Conservation (phyloP, 2,113 vertebrate genomes). For the Gallinago media region DNA sequence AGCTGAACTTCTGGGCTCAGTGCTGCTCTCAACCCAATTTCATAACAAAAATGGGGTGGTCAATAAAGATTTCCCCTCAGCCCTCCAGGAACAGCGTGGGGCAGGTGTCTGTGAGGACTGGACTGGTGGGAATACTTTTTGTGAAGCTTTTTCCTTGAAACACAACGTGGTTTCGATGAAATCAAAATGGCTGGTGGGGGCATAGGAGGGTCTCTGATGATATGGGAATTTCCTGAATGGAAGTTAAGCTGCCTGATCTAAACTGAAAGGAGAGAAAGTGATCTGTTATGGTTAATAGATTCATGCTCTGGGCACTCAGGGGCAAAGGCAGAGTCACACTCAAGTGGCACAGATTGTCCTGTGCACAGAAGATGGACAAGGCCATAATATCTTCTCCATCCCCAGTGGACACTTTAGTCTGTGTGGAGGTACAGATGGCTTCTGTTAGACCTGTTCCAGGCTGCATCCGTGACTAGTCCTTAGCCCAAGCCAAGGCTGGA, state of each 20-base stretch:
- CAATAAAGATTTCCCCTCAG: not conserved
- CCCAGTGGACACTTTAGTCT: not conserved
- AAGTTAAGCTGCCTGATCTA: not conserved
- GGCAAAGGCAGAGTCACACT: not conserved
- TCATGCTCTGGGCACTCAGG: not conserved
- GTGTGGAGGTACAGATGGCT: not conserved
- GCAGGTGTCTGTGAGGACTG: not conserved
- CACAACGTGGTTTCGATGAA: not conserved
- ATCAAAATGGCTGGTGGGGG: not conserved
- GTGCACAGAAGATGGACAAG: not conserved
- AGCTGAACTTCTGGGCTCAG: not conserved
- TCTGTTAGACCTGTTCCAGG: not conserved
- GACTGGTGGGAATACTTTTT: not conserved
- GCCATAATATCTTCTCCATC: not conserved
- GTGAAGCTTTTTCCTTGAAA: not conserved
- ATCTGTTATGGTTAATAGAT: not conserved
- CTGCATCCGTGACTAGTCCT: not conserved
- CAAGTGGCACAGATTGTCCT: not conserved
- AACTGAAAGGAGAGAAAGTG: not conserved
- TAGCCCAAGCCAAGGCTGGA: not conserved
- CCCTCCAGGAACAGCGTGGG: not conserved
- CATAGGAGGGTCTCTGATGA: not conserved
- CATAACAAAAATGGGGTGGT: not conserved
- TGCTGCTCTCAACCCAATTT: not conserved
- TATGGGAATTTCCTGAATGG: not conserved